Base-by-base conservation (phyloP, 2,113 vertebrate species). In the Lepus europaeus region DNA sequence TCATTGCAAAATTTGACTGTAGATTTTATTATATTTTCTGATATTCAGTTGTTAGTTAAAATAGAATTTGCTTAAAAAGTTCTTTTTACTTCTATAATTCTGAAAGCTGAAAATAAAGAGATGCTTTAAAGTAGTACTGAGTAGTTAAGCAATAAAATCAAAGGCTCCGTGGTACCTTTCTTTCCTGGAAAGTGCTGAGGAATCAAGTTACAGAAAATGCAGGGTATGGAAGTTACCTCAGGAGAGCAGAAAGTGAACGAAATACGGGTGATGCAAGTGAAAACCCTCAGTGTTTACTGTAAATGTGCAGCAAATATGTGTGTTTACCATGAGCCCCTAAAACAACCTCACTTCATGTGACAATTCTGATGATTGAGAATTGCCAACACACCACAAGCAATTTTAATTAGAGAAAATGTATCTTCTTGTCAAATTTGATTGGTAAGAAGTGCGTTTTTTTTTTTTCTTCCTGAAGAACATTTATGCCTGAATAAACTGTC, bases 161-260 rank as follows among this genome's bases (percentile, higher is more conserved):
- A 31, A 82, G 20, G 31, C 49, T 72, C 63, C 36, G 3, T n/a
- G 17, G 51, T 29, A 16, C 87, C 86, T 89, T 95, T 87, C 78
- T 96, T 90, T 95, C 82, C 92, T 91, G 64, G 39, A 98, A 88
- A 94, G 56, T 95, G 81, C 87, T 95, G 90, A 95, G 88, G 63
- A 97, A 85, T 88, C 76, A 70, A 96, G 89, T 87, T 96, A 92
- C 89, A 4, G 74, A 96, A 96, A 90, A 82, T 45, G 22, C 79
- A 2, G 0, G 51, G 0, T 73, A 96, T 90, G 78, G 74, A 82
- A 85, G 91, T 97, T 95, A 91, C 70, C 79, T 96, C 93, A 85
- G 90, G 93, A 97, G 97, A 97, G 64, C 82, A 97, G 88, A 95
- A 14, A 11, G 61, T 76, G 87, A 97, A 73, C 49, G 64, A 13